Conservation (phyloP, 2,113 vertebrate species). For the Genyomyrus donnyi region DNA sequence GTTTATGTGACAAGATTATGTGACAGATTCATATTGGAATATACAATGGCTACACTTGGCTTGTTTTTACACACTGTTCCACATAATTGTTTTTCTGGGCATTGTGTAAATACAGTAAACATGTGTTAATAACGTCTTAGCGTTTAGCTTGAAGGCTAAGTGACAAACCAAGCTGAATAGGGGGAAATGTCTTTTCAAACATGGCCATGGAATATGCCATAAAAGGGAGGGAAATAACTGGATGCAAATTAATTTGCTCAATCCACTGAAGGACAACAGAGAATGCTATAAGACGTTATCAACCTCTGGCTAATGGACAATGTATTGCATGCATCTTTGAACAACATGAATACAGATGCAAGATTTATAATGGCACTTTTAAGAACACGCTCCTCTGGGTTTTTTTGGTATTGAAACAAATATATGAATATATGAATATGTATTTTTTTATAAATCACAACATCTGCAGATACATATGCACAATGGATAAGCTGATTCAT, state of each 20-base stretch:
- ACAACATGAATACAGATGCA: neutral
- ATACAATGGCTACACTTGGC: neutral
- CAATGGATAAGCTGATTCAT: neutral
- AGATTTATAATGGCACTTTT: neutral
- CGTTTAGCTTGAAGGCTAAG: neutral
- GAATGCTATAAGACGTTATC: neutral
- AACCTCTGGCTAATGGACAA: neutral
- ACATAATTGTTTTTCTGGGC: neutral
- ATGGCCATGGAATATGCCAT: neutral
- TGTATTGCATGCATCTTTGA: neutral
- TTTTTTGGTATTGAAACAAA: neutral
- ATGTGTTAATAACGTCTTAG: neutral
- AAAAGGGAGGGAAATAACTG: neutral
- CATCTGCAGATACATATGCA: neutral
- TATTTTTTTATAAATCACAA: neutral
- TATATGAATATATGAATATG: no score
- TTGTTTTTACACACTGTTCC: neutral
- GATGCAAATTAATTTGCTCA: neutral
- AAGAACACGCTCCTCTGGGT: neutral
- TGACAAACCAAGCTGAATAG: neutral
- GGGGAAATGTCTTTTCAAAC: neutral
- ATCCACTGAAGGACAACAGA: neutral
- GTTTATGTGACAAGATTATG: neutral
- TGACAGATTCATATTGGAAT: neutral
- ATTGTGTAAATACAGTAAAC: constrained; percentile 1